Conservation (phyloP, 2,888 invertebrate genomes). For the Autographa gamma region DNA sequence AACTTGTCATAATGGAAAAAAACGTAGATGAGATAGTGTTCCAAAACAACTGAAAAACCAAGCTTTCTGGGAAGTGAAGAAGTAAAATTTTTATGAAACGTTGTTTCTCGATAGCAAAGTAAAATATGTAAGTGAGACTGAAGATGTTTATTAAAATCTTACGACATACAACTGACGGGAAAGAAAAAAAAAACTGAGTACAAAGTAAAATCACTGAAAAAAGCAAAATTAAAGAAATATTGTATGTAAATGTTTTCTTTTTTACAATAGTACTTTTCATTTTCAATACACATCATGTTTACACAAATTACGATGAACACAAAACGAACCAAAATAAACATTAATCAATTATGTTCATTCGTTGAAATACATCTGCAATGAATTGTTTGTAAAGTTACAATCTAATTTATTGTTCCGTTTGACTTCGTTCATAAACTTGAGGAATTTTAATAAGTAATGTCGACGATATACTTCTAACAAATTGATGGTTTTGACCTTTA, state of each 20-base stretch:
- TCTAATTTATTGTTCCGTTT: constrained; percentile 14
- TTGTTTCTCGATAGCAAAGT: too few species aligned
- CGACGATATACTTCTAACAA: neutral
- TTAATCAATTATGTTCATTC: constrained; percentile 7
- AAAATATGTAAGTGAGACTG: too few species aligned
- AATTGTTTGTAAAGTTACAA: constrained; percentile 12
- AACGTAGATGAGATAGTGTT: too few species aligned
- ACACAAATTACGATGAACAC: neutral
- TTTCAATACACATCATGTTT: neutral
- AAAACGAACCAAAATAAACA: constrained; percentile 2
- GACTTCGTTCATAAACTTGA: neutral
- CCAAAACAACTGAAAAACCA: too few species aligned
- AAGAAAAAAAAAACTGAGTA: too few species aligned
- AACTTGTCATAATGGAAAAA: too few species aligned
- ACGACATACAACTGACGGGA: too few species aligned
- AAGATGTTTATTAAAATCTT: too few species aligned
- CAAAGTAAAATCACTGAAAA: too few species aligned
- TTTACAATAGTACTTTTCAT: neutral
- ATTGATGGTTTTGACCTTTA: neutral
- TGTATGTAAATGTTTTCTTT: neutral
- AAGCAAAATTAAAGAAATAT: too few species aligned
- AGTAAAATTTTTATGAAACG: too few species aligned
- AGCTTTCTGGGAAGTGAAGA: too few species aligned
- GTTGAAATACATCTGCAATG: constrained; percentile 2
- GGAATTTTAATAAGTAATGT: neutral